A percentile compares a stretch with the other conserved stretches of the same genome.
Conservation (phyloP, 2,888 invertebrate genomes). For the Kryphioiulus occultus region DNA sequence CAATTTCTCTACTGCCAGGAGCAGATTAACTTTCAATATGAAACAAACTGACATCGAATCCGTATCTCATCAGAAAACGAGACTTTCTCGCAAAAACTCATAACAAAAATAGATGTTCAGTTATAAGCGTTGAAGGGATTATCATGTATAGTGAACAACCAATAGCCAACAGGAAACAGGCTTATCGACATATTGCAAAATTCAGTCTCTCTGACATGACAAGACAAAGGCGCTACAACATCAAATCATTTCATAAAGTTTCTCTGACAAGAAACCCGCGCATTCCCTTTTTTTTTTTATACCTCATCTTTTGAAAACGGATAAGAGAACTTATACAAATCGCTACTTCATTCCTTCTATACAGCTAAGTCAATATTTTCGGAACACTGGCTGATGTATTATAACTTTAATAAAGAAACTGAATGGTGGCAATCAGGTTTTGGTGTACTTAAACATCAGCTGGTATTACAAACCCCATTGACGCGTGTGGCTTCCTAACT, state of each 20-base stretch:
- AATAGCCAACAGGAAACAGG: background rate
- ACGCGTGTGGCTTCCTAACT: conserved; percentile 27
- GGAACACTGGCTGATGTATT: background rate
- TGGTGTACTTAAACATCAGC: conserved; percentile 12
- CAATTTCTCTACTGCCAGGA: background rate
- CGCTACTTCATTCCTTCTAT: background rate
- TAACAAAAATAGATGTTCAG: background rate
- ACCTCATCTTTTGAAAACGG: background rate
- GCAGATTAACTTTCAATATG: conserved; percentile 21
- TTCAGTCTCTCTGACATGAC: background rate
- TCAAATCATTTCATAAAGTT: background rate
- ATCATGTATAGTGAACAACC: background rate
- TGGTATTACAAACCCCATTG: background rate
- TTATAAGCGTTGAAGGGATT: background rate
- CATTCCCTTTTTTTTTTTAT: background rate
- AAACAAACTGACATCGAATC: conserved; percentile 21
- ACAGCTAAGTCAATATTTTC: conserved; percentile 7
- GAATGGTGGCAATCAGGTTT: background rate
- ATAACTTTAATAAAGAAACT: conserved; percentile 8
- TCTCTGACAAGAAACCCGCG: background rate
- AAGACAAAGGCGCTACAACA: background rate
- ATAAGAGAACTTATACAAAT: background rate
- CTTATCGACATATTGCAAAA: background rate
- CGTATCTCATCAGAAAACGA: conserved; percentile 2
- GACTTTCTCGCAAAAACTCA: background rate